Base-by-base conservation (phyloP, 2,113 vertebrate species). In the Glareola pratincola region DNA sequence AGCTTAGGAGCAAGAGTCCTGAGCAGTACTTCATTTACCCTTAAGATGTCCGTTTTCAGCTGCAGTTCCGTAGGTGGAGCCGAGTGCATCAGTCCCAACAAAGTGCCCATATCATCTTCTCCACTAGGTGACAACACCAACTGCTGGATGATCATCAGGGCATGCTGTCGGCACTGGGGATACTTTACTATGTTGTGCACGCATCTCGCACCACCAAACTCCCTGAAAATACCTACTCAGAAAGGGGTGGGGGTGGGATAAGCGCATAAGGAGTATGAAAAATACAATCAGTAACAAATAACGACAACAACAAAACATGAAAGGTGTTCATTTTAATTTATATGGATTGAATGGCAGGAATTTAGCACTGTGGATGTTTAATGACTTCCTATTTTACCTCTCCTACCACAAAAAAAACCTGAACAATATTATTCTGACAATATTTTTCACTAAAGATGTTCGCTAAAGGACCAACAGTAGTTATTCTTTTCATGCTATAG, bases 161-260 rank as follows among this genome's bases (percentile, higher is more conserved):
- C 99, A 1, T 99, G 99, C 92, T 99, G 99, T 13, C 99, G 98
- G 85, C 99, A 99, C 90, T 99, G 99, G 0, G 99, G 98, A 76
- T 99, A 99, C 98, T 98, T 99, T 26, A 99, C 99, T 9, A 99
- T 99, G 96, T 99, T 99, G 97, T 99, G 99, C 4, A 99, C 99
- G 8, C 99, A 99, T 9, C 99, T 98, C 0, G 99, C 99, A 0
- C 99, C 99, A 7, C 99, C 99, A 76, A 99, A 99, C 97, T 99
- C 99, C 75, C 99, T 98, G 97, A 99, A 99, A 85, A 99, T 98
- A 75, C 99, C 99, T 99, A 72, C 15, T 77, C 22, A 2, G 48
- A 56, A 72, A 50, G 19, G 53, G 8, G 3, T 45, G 7, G 13
- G 0, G 9, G 4, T 3, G 21, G 13, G 27, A 30, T 16, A 88